Conservation (phyloP, 2,888 invertebrate genomes). For the Chouioia cunea region DNA sequence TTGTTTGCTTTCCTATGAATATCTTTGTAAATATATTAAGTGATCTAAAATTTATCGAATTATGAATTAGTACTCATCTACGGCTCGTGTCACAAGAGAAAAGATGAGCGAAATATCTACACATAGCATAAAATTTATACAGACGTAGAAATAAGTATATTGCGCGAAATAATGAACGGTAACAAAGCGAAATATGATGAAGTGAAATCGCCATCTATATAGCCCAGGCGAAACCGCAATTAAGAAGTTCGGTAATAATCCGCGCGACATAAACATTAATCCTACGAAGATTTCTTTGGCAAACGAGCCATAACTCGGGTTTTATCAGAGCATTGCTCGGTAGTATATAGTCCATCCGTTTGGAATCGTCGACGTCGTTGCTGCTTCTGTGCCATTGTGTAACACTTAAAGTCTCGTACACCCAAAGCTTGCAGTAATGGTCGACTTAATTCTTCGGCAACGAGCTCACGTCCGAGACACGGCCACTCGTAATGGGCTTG, state of each 20-base stretch:
- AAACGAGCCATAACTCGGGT: slow-evolving; percentile 28
- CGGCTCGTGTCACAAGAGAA: no score
- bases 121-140: no score
- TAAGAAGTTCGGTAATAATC: slow-evolving; percentile 36
- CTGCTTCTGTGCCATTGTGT: not conserved
- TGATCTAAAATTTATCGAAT: no score
- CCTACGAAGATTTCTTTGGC: slow-evolving; percentile 8
- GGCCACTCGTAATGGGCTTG: slow-evolving; percentile 8
- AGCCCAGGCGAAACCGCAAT: slow-evolving; percentile 6
- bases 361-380: not conserved
- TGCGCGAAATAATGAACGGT: no score
- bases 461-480: slow-evolving; percentile 2
- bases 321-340: not conserved
- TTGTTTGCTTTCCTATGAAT: no score
- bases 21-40: no score
- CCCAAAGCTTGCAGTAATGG: slow-evolving; percentile 9
- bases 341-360: slow-evolving; percentile 1
- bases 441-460: slow-evolving; percentile 31
- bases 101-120: no score
- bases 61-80: no score
- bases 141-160: no score
- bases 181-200: no score
- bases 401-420: slow-evolving; percentile 1
- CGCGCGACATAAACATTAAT: slow-evolving; percentile 28
- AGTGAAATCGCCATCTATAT: no score